Base-by-base conservation (phyloP, 2,113 vertebrate species). In the Callocephalon fimbriatum region DNA sequence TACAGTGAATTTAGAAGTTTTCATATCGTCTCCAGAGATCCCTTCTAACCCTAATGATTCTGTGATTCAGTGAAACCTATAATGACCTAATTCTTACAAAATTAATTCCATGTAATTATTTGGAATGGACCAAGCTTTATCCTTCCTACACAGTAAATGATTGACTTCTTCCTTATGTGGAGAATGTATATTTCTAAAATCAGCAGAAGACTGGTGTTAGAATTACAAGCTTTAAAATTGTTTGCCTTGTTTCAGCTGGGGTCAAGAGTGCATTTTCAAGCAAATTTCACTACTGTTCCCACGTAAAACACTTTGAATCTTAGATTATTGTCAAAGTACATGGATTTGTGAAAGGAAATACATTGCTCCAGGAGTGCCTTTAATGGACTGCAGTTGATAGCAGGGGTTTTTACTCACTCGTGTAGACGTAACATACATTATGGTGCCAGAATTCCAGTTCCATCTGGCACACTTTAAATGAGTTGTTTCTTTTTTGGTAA, bases 351-450 rank as follows among this genome's bases (percentile, higher is more conserved):
- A 82, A 79, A 54, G 27, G 15, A 68, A 88, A 72, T 37, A 11
- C 1, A 8, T 25, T 54, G 25, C 8, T 65, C 9, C 7, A 61
- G 38, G 5, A 38, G 11, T 51, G 17, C 3, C 23, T 19, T 86
- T 75, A 86, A 45, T 38, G 17, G 7, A 10, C 6, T 6, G 4
- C 3, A 35, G 29, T 9, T 84, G 20, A 42, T 10, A 73, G 11
- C 8, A 61, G 63, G 25, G 9, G 2, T 5, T 86, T 88, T 80
- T 42, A 40, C 17, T 29, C 2, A 1, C 5, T 83, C n/a, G 15
- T 6, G 9, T 21, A 72, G 15, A 35, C 0, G 6, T 31, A 47
- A 79, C 0, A 0, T 38, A 7, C 25, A 29, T 35, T 80, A 42
- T 26, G 5, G 7, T 25, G 70, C 7, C n/a, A 62, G 23, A 68